These are phyloP conservation scores for Brachypteracias leptosomus DNA, from an alignment of 2,113 vertebrate species.

Conservation along the genomic window DNA sequence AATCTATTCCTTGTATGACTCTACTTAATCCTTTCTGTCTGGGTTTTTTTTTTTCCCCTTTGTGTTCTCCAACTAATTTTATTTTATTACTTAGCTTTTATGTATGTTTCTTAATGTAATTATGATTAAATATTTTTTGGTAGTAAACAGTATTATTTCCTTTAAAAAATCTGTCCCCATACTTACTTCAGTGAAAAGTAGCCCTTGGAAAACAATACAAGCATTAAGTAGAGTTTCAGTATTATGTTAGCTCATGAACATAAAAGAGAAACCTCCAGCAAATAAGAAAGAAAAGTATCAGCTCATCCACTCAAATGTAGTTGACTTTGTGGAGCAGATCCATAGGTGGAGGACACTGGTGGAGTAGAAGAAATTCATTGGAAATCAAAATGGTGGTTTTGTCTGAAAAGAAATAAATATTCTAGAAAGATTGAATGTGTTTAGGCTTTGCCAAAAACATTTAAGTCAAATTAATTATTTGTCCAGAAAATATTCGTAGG, in stretches of 20 bases:
- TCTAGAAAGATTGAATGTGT: not conserved
- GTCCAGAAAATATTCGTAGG: not conserved
- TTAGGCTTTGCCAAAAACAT: not conserved
- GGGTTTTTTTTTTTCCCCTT: slow-evolving; percentile 20
- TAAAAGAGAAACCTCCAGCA: slow-evolving; percentile 3
- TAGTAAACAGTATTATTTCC: slow-evolving; percentile 65
- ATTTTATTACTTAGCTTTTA: slow-evolving; percentile 83
- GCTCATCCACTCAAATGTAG: not conserved
- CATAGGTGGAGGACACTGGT: not conserved
- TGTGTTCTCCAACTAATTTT: slow-evolving; percentile 79
- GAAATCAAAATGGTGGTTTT: not conserved
- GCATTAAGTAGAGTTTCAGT: slow-evolving; percentile 63
- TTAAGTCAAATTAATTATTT: not conserved
- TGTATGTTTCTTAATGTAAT: slow-evolving; percentile 84
- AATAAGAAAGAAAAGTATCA: slow-evolving; percentile 3
- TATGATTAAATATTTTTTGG: slow-evolving; percentile 82
- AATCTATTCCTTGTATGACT: slow-evolving; percentile 85
- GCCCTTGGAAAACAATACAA: slow-evolving; percentile 49
- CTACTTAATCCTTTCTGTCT: slow-evolving; percentile 85
- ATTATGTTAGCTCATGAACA: slow-evolving; percentile 30
- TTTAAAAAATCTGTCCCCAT: slow-evolving; percentile 29
- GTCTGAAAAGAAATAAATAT: not conserved
- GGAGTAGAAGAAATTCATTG: not conserved
- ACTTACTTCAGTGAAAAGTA: slow-evolving; percentile 57
- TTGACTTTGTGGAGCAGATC: not conserved